Percentiles rank a stretch among this genome's conserved stretches.
Conservation (phyloP, 2,888 invertebrate genomes). For the Corbicula japonica region DNA sequence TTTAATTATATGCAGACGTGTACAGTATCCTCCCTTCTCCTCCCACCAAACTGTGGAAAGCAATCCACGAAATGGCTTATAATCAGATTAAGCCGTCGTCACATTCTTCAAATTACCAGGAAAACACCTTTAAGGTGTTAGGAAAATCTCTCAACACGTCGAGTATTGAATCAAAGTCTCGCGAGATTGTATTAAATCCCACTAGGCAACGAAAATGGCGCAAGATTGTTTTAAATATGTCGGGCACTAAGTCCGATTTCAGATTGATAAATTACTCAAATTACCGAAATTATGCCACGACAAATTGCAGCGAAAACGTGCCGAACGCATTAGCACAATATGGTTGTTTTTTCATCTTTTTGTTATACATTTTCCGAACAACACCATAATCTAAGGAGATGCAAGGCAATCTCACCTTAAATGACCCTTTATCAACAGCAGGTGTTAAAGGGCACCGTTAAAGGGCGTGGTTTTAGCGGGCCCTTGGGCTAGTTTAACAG, state of each 20-base stretch:
- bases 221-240: conserved; percentile 30
- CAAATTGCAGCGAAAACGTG: conserved; percentile 24
- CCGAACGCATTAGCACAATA: conserved; percentile 29
- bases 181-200: conserved; percentile 23
- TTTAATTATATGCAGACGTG: conserved; percentile 39
- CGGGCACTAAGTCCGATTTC: conserved; percentile 2
- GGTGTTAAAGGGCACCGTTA: conserved; percentile 53
- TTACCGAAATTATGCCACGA: conserved; percentile 28
- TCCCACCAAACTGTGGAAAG: conserved; percentile 55
- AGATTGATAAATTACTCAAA: conserved; percentile 47
- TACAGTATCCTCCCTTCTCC: conserved; percentile 42
- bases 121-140: conserved; percentile 48
- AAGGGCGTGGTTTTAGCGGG: conserved; percentile 36
- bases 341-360: not conserved
- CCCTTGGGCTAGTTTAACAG: conserved; percentile 43
- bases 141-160: conserved; percentile 19
- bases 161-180: conserved; percentile 41
- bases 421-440: conserved; percentile 43
- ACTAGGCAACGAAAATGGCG: not conserved
- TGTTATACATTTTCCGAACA: conserved; percentile 18
- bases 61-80: conserved; percentile 43
- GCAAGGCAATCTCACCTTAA: conserved; percentile 46
- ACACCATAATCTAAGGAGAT: conserved; percentile 30
- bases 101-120: conserved; percentile 15
- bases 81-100: conserved; percentile 52